Conservation (phyloP, 2,113 vertebrate species). For the Pardalotus punctatus region DNA sequence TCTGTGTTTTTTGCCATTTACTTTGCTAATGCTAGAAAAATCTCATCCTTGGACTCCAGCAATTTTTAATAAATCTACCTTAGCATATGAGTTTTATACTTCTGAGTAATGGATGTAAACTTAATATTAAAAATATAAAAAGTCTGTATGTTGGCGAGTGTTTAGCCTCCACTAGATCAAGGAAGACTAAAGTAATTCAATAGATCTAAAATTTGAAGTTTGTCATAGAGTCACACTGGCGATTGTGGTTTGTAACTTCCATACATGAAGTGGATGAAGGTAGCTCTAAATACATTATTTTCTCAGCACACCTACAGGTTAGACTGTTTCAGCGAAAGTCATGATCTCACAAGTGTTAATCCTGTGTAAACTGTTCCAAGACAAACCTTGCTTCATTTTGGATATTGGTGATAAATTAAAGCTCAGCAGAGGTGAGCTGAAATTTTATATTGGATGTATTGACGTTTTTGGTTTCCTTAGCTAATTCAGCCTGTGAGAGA, state of each 20-base stretch:
- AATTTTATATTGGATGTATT: not conserved
- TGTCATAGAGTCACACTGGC: not conserved
- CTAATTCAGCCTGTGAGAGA: not conserved
- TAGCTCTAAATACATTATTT: not conserved
- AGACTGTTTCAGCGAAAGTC: not conserved
- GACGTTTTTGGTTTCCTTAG: not conserved
- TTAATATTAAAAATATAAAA: not conserved
- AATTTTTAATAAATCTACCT: not conserved
- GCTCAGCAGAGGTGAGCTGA: not conserved
- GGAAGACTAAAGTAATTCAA: not conserved
- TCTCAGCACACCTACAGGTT: not conserved
- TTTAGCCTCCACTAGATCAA: not conserved
- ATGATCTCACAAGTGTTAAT: not conserved
- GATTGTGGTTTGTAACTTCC: not conserved
- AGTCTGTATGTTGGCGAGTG: not conserved
- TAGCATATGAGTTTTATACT: not conserved
- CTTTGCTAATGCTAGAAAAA: not conserved
- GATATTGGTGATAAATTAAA: not conserved
- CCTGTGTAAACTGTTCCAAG: not conserved
- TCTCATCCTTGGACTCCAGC: not conserved
- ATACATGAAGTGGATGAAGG: not conserved
- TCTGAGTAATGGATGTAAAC: not conserved
- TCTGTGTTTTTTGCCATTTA: not conserved
- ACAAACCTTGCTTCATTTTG: not conserved
- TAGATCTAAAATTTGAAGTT: not conserved